These are phyloP conservation scores for Panopea generosa DNA, from an alignment of 2,888 invertebrate species.

Conservation along the genomic window DNA sequence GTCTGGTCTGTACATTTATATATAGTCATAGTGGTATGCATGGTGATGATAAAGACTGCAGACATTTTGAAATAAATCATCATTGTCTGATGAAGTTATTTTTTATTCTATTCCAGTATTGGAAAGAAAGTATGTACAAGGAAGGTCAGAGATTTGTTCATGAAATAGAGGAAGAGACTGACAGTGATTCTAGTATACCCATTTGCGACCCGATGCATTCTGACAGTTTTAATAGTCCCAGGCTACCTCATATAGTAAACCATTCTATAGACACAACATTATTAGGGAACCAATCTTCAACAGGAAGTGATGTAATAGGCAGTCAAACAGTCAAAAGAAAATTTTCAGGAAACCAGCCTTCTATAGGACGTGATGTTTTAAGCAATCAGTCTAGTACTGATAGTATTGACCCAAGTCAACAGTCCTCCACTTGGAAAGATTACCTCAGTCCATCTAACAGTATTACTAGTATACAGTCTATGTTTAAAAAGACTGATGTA, in stretches of 20 bases:
- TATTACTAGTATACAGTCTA: conserved; percentile 1
- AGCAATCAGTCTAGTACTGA: conserved; percentile 10
- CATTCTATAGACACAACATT: conserved; percentile 7
- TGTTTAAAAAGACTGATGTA: background rate
- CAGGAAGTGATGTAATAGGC: conserved; percentile 27
- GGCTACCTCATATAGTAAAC: conserved; percentile 15
- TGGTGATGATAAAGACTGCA: no score
- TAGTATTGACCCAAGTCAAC: conserved; percentile 7
- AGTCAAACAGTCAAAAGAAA: background rate
- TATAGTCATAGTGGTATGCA: no score
- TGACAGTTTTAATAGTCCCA: conserved; percentile 22
- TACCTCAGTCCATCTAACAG: no score
- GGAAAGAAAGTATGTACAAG: conserved; percentile 42
- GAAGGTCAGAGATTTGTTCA: conserved; percentile 38
- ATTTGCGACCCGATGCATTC: conserved; percentile 3
- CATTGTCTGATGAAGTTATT: no score
- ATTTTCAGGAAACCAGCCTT: background rate
- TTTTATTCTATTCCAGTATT: conserved; percentile 50
- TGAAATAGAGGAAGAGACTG: conserved; percentile 14
- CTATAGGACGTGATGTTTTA: background rate
- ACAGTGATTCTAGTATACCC: background rate
- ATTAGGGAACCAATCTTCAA: conserved; percentile 16
- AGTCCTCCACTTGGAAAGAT: no score
- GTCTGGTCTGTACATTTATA: no score
- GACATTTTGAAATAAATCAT: no score